A percentile compares a stretch with the other conserved stretches of the same genome.
Conservation (phyloP, 2,888 invertebrate species). For the Trichopria drosophilae region DNA sequence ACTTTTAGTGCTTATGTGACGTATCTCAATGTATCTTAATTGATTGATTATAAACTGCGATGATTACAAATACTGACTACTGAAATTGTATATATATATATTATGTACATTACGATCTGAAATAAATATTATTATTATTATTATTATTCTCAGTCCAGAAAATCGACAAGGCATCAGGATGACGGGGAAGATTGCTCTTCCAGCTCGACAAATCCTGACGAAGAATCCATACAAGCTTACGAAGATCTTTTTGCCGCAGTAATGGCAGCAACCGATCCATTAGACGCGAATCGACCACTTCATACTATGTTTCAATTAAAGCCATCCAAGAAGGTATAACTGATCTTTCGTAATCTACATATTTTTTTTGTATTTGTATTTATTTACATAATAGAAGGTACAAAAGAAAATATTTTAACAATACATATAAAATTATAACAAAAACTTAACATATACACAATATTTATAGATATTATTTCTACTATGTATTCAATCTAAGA, state of each 20-base stretch:
- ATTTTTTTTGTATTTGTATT: not conserved
- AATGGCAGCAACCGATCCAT: slow-evolving; percentile 80
- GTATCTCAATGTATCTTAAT: no score
- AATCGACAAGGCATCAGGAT: slow-evolving; percentile 58
- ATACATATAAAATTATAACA: no score
- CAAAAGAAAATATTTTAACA: no score
- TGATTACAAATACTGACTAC: no score
- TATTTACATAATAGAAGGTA: no score
- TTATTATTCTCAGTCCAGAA: slow-evolving; percentile 44
- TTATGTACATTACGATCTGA: slow-evolving; percentile 4
- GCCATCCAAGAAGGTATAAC: slow-evolving; percentile 77
- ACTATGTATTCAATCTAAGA: no score
- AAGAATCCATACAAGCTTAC: slow-evolving; percentile 74
- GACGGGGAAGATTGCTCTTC: slow-evolving; percentile 73
- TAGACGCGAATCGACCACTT: slow-evolving; percentile 75
- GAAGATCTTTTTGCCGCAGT: slow-evolving; percentile 89
- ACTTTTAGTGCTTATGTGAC: no score
- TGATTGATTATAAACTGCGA: no score
- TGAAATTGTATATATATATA: not conserved
- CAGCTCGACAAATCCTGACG: slow-evolving; percentile 71
- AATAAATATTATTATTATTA: slow-evolving; percentile 6
- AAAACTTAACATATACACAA: no score
- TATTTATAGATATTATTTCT: no score
- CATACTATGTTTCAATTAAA: slow-evolving; percentile 87
- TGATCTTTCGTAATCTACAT: slow-evolving; percentile 6